Conservation (phyloP, 92 coral and sea anemone genomes). For the Porites evermanni region DNA sequence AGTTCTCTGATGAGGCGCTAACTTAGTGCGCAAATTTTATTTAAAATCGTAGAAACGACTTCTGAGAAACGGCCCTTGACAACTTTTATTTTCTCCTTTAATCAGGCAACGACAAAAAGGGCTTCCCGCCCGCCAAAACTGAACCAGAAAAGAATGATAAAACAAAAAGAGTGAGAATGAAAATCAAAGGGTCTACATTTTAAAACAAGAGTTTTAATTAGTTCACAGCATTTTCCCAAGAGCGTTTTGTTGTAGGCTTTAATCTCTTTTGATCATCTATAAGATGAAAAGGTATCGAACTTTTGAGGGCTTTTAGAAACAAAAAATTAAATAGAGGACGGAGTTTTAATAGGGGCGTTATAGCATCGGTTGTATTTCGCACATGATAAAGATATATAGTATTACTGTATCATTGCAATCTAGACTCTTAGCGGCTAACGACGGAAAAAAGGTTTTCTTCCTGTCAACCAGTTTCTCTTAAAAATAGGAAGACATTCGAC, state of each 20-base stretch:
- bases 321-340: neutral
- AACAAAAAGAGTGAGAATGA: neutral
- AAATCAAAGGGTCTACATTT: neutral
- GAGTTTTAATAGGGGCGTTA: neutral
- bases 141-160: neutral
- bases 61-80: neutral
- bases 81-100: neutral
- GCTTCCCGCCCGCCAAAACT: neutral
- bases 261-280: constrained; percentile 13
- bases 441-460: neutral
- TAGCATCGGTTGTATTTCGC: neutral
- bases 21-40: neutral
- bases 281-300: constrained; percentile 26
- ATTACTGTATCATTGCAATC: neutral
- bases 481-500: neutral
- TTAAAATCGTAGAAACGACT: neutral
- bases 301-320: neutral
- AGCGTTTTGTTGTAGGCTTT: constrained; percentile 16
- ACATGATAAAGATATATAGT: no score
- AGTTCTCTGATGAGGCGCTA: neutral
- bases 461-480: neutral
- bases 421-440: neutral
- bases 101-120: neutral
- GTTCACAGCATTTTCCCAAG: neutral
- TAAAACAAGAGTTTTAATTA: constrained; percentile 12